Percentiles rank a stretch among this genome's conserved stretches.
These are phyloP conservation scores for Drosophila nigromelanica DNA, from an alignment of 1,140 invertebrate species.

Conservation along the genomic window DNA sequence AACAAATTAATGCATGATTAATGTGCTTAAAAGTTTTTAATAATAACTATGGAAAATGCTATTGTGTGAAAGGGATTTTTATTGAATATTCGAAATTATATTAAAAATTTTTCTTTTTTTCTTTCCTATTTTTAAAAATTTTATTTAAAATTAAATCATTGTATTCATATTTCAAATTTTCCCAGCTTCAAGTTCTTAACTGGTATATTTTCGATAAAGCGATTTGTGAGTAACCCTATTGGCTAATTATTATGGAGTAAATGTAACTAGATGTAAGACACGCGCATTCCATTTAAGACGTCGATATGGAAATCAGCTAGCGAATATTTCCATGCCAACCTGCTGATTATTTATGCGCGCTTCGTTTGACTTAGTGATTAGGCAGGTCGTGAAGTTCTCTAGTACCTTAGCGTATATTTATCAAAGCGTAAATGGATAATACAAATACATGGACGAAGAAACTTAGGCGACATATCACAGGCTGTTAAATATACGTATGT, in stretches of 20 bases:
- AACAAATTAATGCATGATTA: too few species aligned
- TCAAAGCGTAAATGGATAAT: constrained; percentile 41
- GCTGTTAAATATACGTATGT: constrained; percentile 17
- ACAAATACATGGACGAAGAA: constrained; percentile 32
- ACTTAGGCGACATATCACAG: constrained; percentile 71
- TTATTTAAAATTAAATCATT: too few species aligned
- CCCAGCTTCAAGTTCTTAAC: too few species aligned
- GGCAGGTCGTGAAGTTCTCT: constrained; percentile 29
- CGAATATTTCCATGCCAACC: not conserved
- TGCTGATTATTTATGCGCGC: constrained; percentile 29
- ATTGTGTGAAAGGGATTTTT: too few species aligned
- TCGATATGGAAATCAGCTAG: constrained; percentile 25
- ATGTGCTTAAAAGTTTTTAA: too few species aligned
- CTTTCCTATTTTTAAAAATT: too few species aligned
- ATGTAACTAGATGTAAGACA: constrained; percentile 40
- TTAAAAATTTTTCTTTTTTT: too few species aligned
- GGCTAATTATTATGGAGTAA: constrained; percentile 56
- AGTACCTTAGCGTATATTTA: constrained; percentile 19
- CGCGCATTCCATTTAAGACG: constrained; percentile 28
- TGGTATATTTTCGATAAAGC: not conserved
- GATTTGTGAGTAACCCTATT: not conserved
- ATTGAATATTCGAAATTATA: too few species aligned
- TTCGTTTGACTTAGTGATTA: constrained; percentile 58
- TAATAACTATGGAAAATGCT: too few species aligned
- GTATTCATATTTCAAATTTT: too few species aligned